These are phyloP conservation scores for Atrichornis clamosus DNA, from an alignment of 2,113 vertebrate species.

Conservation along the genomic window DNA sequence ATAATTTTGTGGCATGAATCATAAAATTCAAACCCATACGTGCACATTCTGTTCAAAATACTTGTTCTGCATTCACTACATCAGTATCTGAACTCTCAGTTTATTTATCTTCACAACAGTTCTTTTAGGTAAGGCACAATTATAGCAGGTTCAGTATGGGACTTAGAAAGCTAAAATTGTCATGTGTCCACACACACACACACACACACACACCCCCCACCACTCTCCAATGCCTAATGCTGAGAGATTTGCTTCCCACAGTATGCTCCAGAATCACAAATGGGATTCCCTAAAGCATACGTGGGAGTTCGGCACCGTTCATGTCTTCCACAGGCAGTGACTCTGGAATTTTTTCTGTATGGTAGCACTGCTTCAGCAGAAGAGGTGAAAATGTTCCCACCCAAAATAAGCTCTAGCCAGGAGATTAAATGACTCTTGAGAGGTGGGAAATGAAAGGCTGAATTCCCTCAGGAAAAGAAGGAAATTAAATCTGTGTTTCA, in stretches of 20 bases:
- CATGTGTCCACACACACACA: neutral
- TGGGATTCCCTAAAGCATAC: constrained; percentile 28
- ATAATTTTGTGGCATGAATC: constrained; percentile 39
- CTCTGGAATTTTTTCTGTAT: neutral
- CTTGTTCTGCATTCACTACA: neutral
- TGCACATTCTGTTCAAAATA: constrained; percentile 52
- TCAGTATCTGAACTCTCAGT: neutral
- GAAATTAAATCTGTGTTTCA: constrained; percentile 25
- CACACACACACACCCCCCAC: neutral
- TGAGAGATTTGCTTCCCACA: constrained; percentile 15
- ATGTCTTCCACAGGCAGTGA: neutral
- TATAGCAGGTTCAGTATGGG: neutral
- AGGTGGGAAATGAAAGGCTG: constrained; percentile 5
- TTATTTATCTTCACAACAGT: neutral
- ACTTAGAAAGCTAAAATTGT: neutral
- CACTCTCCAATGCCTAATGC: neutral
- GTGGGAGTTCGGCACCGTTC: constrained; percentile 23
- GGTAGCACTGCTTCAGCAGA: neutral
- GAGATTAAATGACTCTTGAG: constrained; percentile 26
- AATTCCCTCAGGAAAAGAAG: constrained; percentile 22
- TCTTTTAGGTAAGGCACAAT: neutral
- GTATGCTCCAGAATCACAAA: neutral
- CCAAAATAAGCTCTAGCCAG: constrained; percentile 26
- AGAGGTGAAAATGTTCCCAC: constrained; percentile 47
- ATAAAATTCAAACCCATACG: constrained; percentile 36